A percentile compares a stretch with the other conserved stretches of the same genome.
Evolutionary conservation across 92 coral and sea anemone genomes (phyloP).

Genomic region (Epizoanthus scotinus): DNA sequence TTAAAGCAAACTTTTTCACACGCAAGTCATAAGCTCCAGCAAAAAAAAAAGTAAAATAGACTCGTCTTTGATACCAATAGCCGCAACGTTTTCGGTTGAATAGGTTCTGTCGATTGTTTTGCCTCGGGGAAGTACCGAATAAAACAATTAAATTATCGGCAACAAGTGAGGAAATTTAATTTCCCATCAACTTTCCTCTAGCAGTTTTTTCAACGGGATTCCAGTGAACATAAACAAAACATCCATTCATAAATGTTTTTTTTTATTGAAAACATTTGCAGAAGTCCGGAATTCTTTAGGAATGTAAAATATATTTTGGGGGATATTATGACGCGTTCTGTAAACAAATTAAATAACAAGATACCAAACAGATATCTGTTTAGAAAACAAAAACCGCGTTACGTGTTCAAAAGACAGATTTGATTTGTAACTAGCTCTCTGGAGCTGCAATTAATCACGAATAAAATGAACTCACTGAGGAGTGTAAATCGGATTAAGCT

Average conservation of each 20-base stretch:
- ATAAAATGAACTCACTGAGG: background rate
- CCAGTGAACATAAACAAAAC: background rate
- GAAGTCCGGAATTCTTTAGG: background rate
- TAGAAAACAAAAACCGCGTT: too few species aligned
- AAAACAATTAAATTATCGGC: background rate
- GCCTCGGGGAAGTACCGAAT: slow-evolving; percentile 7
- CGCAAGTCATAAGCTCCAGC: background rate
- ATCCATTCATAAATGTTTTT: background rate
- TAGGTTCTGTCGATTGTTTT: too few species aligned
- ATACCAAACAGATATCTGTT: background rate
- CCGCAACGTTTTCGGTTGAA: too few species aligned
- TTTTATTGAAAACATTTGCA: background rate
- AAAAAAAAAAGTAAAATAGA: background rate
- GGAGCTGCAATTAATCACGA: background rate
- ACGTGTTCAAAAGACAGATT: background rate
- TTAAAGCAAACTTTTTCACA: background rate
- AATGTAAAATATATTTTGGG: background rate
- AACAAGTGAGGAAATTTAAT: slow-evolving; percentile 5
- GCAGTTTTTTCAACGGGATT: background rate
- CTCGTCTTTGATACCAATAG: background rate
- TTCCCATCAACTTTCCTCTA: background rate
- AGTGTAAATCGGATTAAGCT: slow-evolving; percentile 36
- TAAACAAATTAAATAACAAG: background rate
- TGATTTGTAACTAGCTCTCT: background rate
- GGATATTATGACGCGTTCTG: background rate